A percentile compares a stretch with the other conserved stretches of the same genome.
These are phyloP conservation scores for Meiosimyza decipiens DNA, from an alignment of 2,888 invertebrate genomes.

Conservation along the genomic window DNA sequence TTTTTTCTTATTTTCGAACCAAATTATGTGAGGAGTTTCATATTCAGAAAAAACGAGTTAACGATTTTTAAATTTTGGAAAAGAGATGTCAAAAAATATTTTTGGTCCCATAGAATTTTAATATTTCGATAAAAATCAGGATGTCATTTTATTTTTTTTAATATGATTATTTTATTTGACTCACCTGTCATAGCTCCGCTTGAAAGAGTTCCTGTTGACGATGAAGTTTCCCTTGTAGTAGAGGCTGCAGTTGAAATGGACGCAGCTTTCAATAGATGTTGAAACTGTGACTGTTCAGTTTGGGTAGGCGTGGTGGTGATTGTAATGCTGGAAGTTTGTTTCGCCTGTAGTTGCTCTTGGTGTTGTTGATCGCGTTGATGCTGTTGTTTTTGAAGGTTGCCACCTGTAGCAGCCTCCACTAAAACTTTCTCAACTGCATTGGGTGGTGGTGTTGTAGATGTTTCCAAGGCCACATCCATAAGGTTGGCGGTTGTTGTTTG, in stretches of 20 bases:
- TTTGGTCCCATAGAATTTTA: no score
- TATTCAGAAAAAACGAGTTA: no score
- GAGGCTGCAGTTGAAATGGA: constrained; percentile 41
- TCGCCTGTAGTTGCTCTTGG: constrained; percentile 41
- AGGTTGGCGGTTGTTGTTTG: constrained; percentile 49
- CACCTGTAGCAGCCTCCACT: neutral
- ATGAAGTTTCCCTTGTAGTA: constrained; percentile 42
- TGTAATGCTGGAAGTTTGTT: constrained; percentile 34
- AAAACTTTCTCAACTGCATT: neutral
- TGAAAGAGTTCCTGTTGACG: constrained; percentile 43
- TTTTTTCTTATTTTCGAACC: no score
- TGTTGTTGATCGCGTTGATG: constrained; percentile 35
- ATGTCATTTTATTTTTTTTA: no score
- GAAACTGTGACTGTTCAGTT: constrained; percentile 25
- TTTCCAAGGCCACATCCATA: constrained; percentile 20
- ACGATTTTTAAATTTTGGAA: no score
- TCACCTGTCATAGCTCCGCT: constrained; percentile 63
- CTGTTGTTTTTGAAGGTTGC: constrained; percentile 37
- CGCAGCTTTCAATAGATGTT: constrained; percentile 17
- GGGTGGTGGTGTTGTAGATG: constrained; percentile 2
- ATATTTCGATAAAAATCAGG: no score
- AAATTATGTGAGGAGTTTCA: no score
- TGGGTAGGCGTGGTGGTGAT: constrained; percentile 36
- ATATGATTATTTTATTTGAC: constrained; percentile 34
- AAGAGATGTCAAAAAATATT: no score